Evolutionary conservation across 2,797 vertebrate species (phyloP), one percentile per base, ranked within the genome.

Genomic region (Brachyrhaphis roseni): DNA sequence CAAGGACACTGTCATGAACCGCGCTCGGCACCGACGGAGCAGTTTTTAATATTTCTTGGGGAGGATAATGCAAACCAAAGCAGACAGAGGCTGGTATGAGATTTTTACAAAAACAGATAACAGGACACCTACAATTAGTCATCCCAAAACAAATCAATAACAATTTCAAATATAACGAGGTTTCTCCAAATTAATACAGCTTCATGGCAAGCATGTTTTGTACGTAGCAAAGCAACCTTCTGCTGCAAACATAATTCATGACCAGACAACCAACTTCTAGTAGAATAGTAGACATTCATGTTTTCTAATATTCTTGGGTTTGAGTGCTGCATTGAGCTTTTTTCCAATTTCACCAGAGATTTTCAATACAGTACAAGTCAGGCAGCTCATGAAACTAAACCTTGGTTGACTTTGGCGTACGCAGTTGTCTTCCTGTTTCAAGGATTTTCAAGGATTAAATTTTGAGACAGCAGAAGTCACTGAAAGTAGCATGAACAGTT

Each of bases 1-100:
- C 82, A 20, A 88, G 88, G 87, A 83, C 80, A 13, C 26, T 74
- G 84, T 87, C 86, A 89, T 16, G 0, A 82, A 76, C 79, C 82
- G 82, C 79, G 64, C 76, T 71, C 53, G 72, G 83, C 64, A 51
- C 41, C 66, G 20, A 34, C 31, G 59, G 28, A 75, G 68, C 31
- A 11, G 11, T 20, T 5, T 74, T 75, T 49, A 71, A 28, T 80
- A 47, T 41, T 28, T 41, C 4, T n/a, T 28, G 1, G 11, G 51
- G 47, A 15, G 1, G 28, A 3, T 26, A 49, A 79, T 77, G 80
- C 6, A 78, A 82, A 80, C 46, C 11, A 68, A 75, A 73, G 53
- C 71, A 57, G 36, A 78, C 6, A 41, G 74, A 10, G 11, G 46
- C 26, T 28, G 74, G 13, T 46, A 12, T 46, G 10, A 15, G 55